A percentile compares a stretch with the other conserved stretches of the same genome.
Evolutionary conservation across 2,888 invertebrate genomes (phyloP).

Genomic region (Phymatocera aterrima): DNA sequence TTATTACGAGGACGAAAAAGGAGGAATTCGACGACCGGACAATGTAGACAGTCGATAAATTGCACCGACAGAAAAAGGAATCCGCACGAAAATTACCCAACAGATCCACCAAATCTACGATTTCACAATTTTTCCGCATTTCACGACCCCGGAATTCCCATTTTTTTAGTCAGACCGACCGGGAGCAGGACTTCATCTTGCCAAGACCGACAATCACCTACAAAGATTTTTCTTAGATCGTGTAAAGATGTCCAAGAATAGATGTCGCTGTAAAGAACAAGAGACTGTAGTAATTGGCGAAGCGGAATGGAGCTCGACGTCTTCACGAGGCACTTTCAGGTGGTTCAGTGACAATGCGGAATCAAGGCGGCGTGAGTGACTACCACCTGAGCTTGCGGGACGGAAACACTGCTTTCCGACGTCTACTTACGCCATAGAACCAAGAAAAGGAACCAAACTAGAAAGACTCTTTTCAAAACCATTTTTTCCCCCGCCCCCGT

Average conservation of each 20-base stretch:
- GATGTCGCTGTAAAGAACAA: not conserved
- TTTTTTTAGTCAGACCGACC: no score
- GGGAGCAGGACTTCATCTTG: no score
- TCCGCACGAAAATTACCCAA: no score
- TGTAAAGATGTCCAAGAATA: not conserved
- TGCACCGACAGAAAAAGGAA: no score
- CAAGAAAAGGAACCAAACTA: not conserved
- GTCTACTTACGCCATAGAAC: not conserved
- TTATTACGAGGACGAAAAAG: not conserved
- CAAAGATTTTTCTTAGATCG: no score
- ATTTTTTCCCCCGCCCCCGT: not conserved
- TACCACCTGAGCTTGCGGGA: not conserved
- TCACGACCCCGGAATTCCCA: no score
- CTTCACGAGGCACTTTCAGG: constrained; percentile 32
- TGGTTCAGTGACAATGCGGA: constrained; percentile 40
- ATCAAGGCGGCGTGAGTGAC: constrained; percentile 18
- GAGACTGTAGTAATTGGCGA: constrained; percentile 16
- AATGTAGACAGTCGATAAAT: no score
- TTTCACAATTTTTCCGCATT: no score
- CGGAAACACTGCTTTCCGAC: constrained; percentile 15
- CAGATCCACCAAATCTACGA: no score
- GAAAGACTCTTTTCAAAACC: not conserved
- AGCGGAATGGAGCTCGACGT: not conserved
- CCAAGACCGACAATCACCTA: no score
- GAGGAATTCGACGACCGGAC: not conserved